A percentile compares a stretch with the other conserved stretches of the same genome.
Evolutionary conservation across 2,888 invertebrate genomes (phyloP).

Genomic region (Eristalis intricaria): DNA sequence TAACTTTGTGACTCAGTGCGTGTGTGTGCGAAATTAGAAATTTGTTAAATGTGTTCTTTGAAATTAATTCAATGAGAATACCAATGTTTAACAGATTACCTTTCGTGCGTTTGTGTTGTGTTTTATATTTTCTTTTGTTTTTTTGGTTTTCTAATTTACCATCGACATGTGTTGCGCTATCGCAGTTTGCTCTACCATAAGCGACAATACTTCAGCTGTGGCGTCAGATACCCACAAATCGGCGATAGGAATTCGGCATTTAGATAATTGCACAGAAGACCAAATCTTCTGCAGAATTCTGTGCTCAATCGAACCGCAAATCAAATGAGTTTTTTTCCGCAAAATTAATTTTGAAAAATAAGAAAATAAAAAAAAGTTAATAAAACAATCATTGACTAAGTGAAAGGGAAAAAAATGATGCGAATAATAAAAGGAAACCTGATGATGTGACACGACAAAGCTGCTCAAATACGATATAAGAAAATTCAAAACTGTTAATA

Average conservation of each 20-base stretch:
- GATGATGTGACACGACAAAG: neutral
- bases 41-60: neutral
- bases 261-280: conserved; percentile 45
- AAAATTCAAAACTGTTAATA: neutral
- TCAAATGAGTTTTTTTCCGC: conserved; percentile 4
- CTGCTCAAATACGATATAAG: neutral
- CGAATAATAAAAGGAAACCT: neutral
- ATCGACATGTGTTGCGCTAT: neutral
- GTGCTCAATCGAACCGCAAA: conserved; percentile 7
- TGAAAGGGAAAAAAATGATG: neutral
- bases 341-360: conserved; percentile 5
- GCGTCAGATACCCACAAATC: conserved; percentile 31
- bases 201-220: conserved; percentile 30
- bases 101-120: neutral
- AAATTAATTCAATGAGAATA: neutral
- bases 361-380: conserved; percentile 22
- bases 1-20: conserved; percentile 10
- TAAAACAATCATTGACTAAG: neutral
- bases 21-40: conserved; percentile 1
- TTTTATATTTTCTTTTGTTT: too few relatives aligned
- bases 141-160: neutral
- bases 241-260: conserved; percentile 41
- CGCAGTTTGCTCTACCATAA: conserved; percentile 17
- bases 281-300: conserved; percentile 41
- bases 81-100: conserved; percentile 19